Percentiles rank a stretch among this genome's conserved stretches.
Evolutionary conservation across 1,140 invertebrate genomes (phyloP).

Genomic region (Drosophila aff.): DNA sequence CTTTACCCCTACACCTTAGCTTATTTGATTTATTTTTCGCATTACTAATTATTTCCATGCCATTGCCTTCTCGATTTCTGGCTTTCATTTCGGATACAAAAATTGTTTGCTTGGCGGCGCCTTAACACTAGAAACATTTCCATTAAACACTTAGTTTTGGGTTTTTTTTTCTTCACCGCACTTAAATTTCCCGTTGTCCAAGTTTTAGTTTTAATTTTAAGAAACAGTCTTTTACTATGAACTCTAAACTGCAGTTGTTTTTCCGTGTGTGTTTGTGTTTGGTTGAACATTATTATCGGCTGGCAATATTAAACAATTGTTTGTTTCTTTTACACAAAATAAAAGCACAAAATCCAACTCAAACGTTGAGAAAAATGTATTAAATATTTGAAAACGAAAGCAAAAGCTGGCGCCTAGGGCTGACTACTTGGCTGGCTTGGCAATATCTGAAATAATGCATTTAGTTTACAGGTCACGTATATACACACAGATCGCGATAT

Average conservation of each 20-base stretch:
- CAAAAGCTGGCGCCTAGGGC: conserved; percentile 37
- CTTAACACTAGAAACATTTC: conserved; percentile 65
- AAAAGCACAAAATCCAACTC: conserved; percentile 1
- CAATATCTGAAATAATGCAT: conserved; percentile 78
- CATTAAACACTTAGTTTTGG: conserved; percentile 34
- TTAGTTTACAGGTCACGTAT: conserved; percentile 34
- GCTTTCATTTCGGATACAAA: conserved; percentile 58
- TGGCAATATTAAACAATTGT: not conserved
- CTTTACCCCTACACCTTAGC: conserved; percentile 64
- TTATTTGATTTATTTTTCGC: conserved; percentile 31
- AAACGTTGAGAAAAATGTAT: conserved; percentile 1
- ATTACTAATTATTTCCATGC: conserved; percentile 40
- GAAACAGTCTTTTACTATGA: conserved; percentile 84
- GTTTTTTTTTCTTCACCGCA: conserved; percentile 9
- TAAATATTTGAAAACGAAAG: conserved; percentile 23
- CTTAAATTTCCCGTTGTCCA: conserved; percentile 39
- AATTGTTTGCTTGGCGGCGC: conserved; percentile 42
- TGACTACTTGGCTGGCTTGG: conserved; percentile 75
- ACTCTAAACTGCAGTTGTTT: conserved; percentile 70
- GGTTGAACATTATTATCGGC: conserved; percentile 11
- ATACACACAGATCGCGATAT: conserved; percentile 23
- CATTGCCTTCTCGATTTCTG: conserved; percentile 25
- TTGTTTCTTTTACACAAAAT: conserved; percentile 13
- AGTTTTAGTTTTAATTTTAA: conserved; percentile 71
- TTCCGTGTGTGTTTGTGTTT: conserved; percentile 1